Percentiles rank a stretch among this genome's conserved stretches.
phyloP scores from a whole-genome alignment of 1,140 invertebrate species.

The Sinonovacula constricta region DNA sequence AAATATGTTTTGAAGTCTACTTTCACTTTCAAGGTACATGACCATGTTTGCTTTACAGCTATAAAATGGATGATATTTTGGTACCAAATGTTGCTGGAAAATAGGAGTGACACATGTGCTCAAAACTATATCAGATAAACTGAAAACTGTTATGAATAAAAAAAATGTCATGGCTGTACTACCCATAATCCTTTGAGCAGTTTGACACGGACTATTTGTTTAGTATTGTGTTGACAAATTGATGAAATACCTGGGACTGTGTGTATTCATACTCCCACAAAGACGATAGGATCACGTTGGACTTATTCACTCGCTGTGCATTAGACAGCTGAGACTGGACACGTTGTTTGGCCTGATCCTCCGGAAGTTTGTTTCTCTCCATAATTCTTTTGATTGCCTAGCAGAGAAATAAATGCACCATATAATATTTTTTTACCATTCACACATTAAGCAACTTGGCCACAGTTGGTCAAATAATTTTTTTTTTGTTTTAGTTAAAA shows the following conservation, averaged over 20 bases:
- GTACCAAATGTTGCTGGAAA: too few relatives aligned
- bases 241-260: conserved; percentile 84
- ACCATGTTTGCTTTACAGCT: too few relatives aligned
- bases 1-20: too few relatives aligned
- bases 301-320: conserved; percentile 85
- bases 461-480: too few relatives aligned
- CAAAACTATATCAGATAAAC: background rate
- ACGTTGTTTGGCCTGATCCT: conserved; percentile 85
- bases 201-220: background rate
- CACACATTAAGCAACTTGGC: too few relatives aligned
- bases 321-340: conserved; percentile 89
- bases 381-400: too few relatives aligned
- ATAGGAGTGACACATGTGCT: background rate
- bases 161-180: background rate
- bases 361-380: conserved; percentile 87
- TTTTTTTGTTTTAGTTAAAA: too few relatives aligned
- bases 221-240: background rate
- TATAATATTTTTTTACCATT: too few relatives aligned
- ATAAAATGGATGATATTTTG: too few relatives aligned
- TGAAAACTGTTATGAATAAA: background rate
- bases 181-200: background rate
- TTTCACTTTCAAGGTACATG: too few relatives aligned
- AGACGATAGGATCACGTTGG: conserved; percentile 94
- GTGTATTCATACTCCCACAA: conserved; percentile 93
- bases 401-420: too few relatives aligned